Base-by-base conservation (phyloP, 2,113 vertebrate genomes). In the Megaceryle torquata region DNA sequence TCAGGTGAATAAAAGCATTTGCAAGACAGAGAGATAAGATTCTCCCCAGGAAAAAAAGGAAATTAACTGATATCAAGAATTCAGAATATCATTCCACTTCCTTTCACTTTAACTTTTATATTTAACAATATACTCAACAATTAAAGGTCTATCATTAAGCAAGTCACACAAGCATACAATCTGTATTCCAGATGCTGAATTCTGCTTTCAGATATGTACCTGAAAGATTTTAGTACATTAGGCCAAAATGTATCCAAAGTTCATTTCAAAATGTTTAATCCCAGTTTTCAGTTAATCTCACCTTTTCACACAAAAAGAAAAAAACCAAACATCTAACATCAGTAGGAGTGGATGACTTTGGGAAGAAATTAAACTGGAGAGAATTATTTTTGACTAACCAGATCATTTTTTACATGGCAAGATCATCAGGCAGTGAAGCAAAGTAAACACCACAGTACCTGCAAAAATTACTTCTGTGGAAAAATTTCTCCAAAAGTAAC, bases 241-340 rank as follows among this genome's bases (percentile, higher is more conserved):
- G 43, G 17, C 24, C 29, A 85, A 37, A 88, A 46, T 0, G 0
- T 15, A 41, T 17, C 60, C 35, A n/a, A 33, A 6, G 3, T 15
- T 60, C 48, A n/a, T 6, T n/a, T 37, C 13, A 48, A 41, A 13
- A 75, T 22, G 2, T 46, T 86, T 33, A 48, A 79, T 24, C n/a
- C 25, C 31, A 14, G 28, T 31, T 57, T 75, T 24, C 51, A 91
- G 31, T 18, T 19, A 37, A 74, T 25, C 35, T 78, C 51, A 65
- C 17, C 19, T 68, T 43, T 28, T 50, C 48, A 22, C 22, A 21
- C 48, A 50, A 10, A 48, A 22, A 10, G 21, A 35, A 46, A 67
- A n/a, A 41, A 29, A 22, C 37, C 37, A 16, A 13, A 9, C 17
- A 33, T 21, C 50, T 54, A 10, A 48, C 28, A 33, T 78, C 26